Conservation (phyloP, 1,140 invertebrate genomes). For the Holcopasites calliopsidis region DNA sequence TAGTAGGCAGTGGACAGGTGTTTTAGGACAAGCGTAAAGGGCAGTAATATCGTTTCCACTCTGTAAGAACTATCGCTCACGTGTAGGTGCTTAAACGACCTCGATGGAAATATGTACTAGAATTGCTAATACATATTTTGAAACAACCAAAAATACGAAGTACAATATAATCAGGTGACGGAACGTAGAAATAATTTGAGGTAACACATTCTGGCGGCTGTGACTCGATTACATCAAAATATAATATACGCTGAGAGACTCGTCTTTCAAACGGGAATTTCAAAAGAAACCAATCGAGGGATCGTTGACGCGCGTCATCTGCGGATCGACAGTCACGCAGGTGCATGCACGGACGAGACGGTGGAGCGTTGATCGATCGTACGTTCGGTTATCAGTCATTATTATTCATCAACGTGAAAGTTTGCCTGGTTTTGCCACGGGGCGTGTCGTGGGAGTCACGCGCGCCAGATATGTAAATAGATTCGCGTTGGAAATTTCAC, state of each 20-base stretch:
- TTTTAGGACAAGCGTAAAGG: too few relatives aligned
- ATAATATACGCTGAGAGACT: neutral
- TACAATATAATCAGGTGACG: neutral
- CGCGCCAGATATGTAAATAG: constrained; percentile 21
- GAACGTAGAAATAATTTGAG: neutral
- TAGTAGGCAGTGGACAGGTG: neutral
- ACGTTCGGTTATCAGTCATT: constrained; percentile 53
- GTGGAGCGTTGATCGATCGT: constrained; percentile 36
- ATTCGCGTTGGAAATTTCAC: constrained; percentile 14
- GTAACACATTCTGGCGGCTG: neutral
- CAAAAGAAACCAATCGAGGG: constrained; percentile 22
- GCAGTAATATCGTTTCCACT: too few relatives aligned
- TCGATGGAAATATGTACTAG: too few relatives aligned
- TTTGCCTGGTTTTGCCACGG: constrained; percentile 18
- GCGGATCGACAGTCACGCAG: constrained; percentile 13
- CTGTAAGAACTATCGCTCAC: too few relatives aligned
- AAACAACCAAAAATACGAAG: too few relatives aligned
- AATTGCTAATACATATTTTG: too few relatives aligned
- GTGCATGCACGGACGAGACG: constrained; percentile 19
- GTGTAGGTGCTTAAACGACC: too few relatives aligned
- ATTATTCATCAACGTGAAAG: constrained; percentile 55
- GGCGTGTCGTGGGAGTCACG: constrained; percentile 39
- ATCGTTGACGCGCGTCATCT: neutral
- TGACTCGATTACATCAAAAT: constrained; percentile 1
- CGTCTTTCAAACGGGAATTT: constrained; percentile 29